Evolutionary conservation across 2,797 vertebrate species (phyloP), one percentile per base, ranked within the genome.

Genomic region (Notoglanidium macrostoma): DNA sequence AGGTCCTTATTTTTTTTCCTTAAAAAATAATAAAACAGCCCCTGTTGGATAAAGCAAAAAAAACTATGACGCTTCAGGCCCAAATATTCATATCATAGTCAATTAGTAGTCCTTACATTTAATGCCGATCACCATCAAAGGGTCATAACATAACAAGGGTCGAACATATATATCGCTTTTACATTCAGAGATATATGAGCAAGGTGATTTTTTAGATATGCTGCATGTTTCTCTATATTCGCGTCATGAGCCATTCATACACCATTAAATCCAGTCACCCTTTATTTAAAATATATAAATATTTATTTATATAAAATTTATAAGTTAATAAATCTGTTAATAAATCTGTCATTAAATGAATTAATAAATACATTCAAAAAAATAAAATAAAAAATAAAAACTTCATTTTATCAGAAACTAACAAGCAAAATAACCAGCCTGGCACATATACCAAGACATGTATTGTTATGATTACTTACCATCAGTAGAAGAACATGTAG

Each of bases 61-160:
- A 92, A 93, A 93, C 91, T 89, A 87, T 78, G 5, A 35, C 35
- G 93, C 93, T 94, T 88, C 57, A 93, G 93, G 94, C 92, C 82
- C 84, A 91, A 92, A 92, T 94, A 95, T 95, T 94, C 94, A 95
- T 95, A 94, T 95, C 95, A 95, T 91, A 94, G 92, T 70, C 92
- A 92, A 94, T 95, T 94, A 94, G 92, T 92, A 92, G 90, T 93
- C 94, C 92, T 94, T 93, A 94, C 92, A 86, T 92, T 93, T 93
- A 87, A 55, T 46, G 54, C 83, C 85, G 70, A 80, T 77, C 78
- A 78, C 79, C 83, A 87, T 92, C 93, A 91, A 91, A 91, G 90
- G 91, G 93, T 94, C 94, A 7, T 55, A 40, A 40, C 2, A 40
- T 40, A 40, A 40, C 35, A 40, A 40, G 35, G 35, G 35, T 40